These are phyloP conservation scores for Dendronephthya gigantea DNA, from an alignment of 64 coral and sea anemone genomes.

Conservation along the genomic window DNA sequence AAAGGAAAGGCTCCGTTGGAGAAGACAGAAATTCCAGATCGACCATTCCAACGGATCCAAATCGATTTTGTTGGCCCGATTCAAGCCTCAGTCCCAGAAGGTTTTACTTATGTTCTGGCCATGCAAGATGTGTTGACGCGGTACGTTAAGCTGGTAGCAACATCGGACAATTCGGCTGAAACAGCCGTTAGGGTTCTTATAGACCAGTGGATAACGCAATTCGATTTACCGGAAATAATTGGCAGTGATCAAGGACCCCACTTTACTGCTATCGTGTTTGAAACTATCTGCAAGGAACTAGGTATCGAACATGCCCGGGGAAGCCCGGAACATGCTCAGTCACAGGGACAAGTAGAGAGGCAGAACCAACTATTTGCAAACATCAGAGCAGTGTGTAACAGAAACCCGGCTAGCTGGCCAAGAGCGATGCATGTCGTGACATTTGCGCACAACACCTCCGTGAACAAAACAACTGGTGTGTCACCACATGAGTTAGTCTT, in stretches of 20 bases:
- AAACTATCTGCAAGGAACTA: not conserved
- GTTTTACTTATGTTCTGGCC: not conserved
- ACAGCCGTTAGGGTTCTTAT: not conserved
- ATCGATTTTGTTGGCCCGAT: not conserved
- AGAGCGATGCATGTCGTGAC: not conserved
- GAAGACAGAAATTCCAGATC: not conserved
- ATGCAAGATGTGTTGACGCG: slow-evolving; percentile 4
- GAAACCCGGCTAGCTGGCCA: not conserved
- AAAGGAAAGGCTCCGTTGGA: not conserved
- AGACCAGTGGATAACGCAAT: not conserved
- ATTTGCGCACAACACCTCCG: not conserved
- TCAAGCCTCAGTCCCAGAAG: not conserved
- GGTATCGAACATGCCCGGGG: not conserved
- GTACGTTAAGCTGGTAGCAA: not conserved
- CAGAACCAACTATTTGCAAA: not conserved
- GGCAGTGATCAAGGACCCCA: not conserved
- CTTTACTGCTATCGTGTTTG: not conserved
- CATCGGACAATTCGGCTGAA: not conserved
- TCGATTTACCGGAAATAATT: not conserved
- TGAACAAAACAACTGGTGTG: not conserved
- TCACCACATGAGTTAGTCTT: not conserved
- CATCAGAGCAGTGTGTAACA: not conserved
- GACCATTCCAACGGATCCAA: slow-evolving; percentile 3
- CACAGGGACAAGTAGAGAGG: not conserved
- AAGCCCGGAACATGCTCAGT: not conserved